phyloP scores from a whole-genome alignment of 2,797 vertebrate genomes.

The Cynopterus sphinx region DNA sequence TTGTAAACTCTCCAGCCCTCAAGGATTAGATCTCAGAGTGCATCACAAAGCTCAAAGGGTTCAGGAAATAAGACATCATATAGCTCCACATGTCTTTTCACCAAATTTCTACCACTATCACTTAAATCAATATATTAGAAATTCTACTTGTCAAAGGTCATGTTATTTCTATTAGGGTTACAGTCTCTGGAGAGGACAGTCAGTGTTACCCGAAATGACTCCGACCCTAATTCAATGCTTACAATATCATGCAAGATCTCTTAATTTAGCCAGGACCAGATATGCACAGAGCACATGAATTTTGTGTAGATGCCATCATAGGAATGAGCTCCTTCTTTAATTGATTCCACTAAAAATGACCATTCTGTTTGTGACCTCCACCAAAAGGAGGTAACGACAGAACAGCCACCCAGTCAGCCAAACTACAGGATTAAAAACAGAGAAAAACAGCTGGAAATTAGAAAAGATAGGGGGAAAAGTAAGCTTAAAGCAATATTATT shows the following conservation, averaged over 20 bases:
- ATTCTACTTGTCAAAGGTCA: background rate
- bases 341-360: background rate
- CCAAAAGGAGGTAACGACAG: background rate
- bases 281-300: background rate
- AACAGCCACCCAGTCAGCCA: background rate
- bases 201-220: background rate
- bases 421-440: background rate
- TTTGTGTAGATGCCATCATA: background rate
- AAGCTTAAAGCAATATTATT: background rate
- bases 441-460: background rate
- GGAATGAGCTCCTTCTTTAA: background rate
- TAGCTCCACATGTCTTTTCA: background rate
- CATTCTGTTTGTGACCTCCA: background rate
- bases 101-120: background rate
- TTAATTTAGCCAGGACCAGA: background rate
- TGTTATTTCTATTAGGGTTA: background rate
- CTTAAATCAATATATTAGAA: slow-evolving; percentile 17
- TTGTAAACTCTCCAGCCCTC: background rate
- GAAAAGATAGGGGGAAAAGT: background rate
- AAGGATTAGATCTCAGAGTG: background rate
- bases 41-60: background rate
- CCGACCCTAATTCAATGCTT: background rate
- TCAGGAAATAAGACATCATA: background rate
- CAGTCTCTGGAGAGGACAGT: background rate
- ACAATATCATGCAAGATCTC: background rate